Conservation (phyloP, 2,797 vertebrate genomes). For the Setipinna tenuifilis region DNA sequence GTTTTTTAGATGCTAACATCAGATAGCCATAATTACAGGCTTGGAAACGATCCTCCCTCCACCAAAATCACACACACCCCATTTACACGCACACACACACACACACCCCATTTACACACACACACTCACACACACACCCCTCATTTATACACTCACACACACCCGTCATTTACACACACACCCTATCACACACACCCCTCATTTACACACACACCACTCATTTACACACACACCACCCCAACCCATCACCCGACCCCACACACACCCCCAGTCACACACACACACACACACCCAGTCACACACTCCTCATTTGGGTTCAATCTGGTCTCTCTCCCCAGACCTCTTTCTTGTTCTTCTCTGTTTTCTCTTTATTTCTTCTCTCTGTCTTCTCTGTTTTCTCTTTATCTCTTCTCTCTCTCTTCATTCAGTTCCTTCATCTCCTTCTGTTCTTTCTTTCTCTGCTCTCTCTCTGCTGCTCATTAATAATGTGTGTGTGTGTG, state of each 20-base stretch:
- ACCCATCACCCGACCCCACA: too few species aligned
- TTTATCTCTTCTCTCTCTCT: too few species aligned
- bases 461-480: slow-evolving; percentile 11
- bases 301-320: background rate
- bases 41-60: background rate
- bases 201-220: background rate
- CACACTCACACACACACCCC: too few species aligned
- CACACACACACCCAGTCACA: background rate
- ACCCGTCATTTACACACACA: too few species aligned
- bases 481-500: slow-evolving; percentile 28
- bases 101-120: too few species aligned
- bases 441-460: too few species aligned
- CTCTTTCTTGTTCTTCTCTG: background rate
- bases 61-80: background rate
- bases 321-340: background rate
- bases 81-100: too few species aligned
- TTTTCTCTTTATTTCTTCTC: too few species aligned
- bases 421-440: background rate
- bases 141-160: too few species aligned
- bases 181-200: too few species aligned
- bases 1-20: background rate
- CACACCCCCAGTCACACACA: too few species aligned
- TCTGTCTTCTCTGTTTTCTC: too few species aligned
- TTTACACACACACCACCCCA: background rate
- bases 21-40: background rate